Evolutionary conservation across 1,140 invertebrate genomes (phyloP).

Genomic region (Leptestheria dahalacensis): DNA sequence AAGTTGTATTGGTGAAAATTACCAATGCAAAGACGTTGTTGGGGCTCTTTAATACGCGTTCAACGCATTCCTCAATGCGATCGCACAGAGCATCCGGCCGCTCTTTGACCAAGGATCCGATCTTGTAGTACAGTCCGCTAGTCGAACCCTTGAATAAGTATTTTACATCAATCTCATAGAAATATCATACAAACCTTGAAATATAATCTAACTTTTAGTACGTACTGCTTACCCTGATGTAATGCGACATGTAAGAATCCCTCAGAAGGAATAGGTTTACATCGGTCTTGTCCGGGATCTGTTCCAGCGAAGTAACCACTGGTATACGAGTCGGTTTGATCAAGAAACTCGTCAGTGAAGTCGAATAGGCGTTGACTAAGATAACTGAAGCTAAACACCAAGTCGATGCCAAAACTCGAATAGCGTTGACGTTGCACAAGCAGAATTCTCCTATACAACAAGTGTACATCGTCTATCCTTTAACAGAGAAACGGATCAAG

Average conservation of each 20-base stretch:
- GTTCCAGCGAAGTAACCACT: not conserved
- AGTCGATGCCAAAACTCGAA: not conserved
- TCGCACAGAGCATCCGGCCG: not conserved
- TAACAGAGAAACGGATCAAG: too few relatives aligned
- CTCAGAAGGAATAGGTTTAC: not conserved
- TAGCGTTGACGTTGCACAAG: not conserved
- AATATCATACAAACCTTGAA: not conserved
- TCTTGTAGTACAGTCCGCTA: not conserved
- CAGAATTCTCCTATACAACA: not conserved
- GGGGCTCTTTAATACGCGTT: not conserved
- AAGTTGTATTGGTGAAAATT: too few relatives aligned
- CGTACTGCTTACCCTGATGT: not conserved
- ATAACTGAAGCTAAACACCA: not conserved
- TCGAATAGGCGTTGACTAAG: not conserved
- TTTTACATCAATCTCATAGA: not conserved
- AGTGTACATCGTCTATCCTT: too few relatives aligned
- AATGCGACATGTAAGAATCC: not conserved
- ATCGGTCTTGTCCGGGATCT: not conserved
- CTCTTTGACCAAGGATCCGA: not conserved
- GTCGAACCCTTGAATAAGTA: not conserved
- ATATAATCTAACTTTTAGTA: not conserved
- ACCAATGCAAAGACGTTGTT: not conserved
- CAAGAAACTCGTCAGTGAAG: not conserved
- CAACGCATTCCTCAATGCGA: not conserved
- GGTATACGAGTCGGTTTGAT: not conserved